Base-by-base conservation (phyloP, 1,140 invertebrate genomes). In the Drosophila neocordata region DNA sequence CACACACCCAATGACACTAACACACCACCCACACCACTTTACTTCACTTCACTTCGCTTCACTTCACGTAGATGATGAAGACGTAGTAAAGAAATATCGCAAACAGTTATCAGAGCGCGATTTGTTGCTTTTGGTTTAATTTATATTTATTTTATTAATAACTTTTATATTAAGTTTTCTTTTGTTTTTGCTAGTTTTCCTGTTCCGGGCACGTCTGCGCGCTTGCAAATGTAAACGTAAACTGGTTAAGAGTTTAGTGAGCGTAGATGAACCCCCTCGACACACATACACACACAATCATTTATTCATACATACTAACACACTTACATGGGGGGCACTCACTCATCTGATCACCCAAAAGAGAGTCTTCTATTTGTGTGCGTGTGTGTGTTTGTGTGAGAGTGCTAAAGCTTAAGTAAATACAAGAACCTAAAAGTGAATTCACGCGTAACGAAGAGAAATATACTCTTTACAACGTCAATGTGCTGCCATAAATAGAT, bases 161-260 rank as follows among this genome's bases (percentile, higher is more conserved):
- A 15, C 41, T 13, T 63, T 58, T 20, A 65, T 68, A 20, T 68
- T 35, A 31, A 57, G 18, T 63, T 52, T 15, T 62, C 11, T 27
- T 27, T 38, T 24, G 64, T 38, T 41, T 56, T 44, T 12, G 51
- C 48, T 52, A 34, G 9, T 15, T 38, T 59, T 65, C 38, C 62
- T 69, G 69, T 77, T 80, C 71, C 75, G 65, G 61, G 75, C 83
- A 87, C 82, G 82, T 88, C 82, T 77, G 71, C 69, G 75, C 72
- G 69, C 78, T 76, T 71, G 52, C 65, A 81, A 87, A 78, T 85
- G 77, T 73, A 87, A 81, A 87, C 68, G 64, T 65, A 81, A 85
- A 87, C 67, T 87, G 82, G 82, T 87, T 87, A 87, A 87, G 75
- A 87, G 82, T 70, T 79, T 72, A 51, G 73, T 72, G 65, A 85